Conservation (phyloP, 2,888 invertebrate species). For the Tridacna crocea region DNA sequence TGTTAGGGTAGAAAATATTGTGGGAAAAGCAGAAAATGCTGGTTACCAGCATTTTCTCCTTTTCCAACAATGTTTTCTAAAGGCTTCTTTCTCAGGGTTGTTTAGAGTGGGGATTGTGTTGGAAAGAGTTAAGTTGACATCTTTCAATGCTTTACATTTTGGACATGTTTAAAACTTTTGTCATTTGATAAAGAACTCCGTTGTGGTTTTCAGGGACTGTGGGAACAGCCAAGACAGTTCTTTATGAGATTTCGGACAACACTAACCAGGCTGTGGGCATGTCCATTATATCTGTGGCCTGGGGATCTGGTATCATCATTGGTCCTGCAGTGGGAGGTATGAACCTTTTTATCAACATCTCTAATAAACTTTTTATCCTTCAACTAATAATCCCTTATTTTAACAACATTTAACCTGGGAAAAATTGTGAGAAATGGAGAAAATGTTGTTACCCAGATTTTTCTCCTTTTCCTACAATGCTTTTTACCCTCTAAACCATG, state of each 20-base stretch:
- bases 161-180: no score
- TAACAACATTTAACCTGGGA: neutral
- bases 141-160: no score
- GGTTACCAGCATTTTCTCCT: no score
- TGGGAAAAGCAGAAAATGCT: no score
- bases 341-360: neutral
- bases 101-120: no score
- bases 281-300: conserved; percentile 78
- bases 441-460: neutral
- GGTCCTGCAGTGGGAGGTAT: conserved; percentile 80
- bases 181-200: no score
- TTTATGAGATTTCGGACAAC: conserved; percentile 82
- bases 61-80: no score
- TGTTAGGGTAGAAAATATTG: no score
- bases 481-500: neutral
- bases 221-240: conserved; percentile 75
- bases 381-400: no score
- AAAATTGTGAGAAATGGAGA: neutral
- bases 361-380: neutral
- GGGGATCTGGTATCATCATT: conserved; percentile 79
- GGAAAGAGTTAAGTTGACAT: no score
- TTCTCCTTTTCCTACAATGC: neutral
- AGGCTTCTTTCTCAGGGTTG: no score
- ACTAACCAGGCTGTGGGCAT: conserved; percentile 80
- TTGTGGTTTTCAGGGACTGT: conserved; percentile 74